Percentiles rank a stretch among this genome's conserved stretches.
Evolutionary conservation across 2,113 vertebrate genomes (phyloP).

Genomic region (Ceratotherium simum): DNA sequence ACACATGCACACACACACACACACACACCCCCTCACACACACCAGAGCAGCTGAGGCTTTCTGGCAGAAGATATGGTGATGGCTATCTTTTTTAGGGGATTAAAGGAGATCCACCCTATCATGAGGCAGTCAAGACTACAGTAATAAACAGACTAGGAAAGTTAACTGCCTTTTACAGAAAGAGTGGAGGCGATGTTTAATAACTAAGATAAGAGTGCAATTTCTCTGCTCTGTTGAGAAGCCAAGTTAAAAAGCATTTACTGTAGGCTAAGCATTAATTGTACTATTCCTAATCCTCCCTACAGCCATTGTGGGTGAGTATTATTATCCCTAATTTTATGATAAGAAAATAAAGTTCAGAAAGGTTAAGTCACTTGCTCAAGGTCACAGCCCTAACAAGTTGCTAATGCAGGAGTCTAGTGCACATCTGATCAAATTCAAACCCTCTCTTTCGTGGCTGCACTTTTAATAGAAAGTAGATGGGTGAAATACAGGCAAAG

Average conservation of each 20-base stretch:
- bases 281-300: neutral
- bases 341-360: neutral
- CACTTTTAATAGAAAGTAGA: neutral
- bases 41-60: neutral
- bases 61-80: neutral
- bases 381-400: neutral
- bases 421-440: neutral
- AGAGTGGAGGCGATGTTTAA: neutral
- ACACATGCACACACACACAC: no score
- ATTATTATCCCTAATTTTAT: neutral
- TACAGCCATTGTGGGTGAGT: neutral
- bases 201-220: neutral
- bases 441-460: neutral
- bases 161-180: neutral
- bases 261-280: neutral
- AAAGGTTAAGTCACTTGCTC: neutral
- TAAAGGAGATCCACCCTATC: neutral
- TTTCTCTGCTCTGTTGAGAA: neutral
- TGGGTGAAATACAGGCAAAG: neutral
- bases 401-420: neutral
- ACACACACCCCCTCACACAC: neutral
- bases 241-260: neutral
- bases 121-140: neutral
- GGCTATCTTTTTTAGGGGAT: neutral
- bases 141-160: neutral